Conservation (phyloP, 2,113 vertebrate species). For the Ochotona curzoniae region DNA sequence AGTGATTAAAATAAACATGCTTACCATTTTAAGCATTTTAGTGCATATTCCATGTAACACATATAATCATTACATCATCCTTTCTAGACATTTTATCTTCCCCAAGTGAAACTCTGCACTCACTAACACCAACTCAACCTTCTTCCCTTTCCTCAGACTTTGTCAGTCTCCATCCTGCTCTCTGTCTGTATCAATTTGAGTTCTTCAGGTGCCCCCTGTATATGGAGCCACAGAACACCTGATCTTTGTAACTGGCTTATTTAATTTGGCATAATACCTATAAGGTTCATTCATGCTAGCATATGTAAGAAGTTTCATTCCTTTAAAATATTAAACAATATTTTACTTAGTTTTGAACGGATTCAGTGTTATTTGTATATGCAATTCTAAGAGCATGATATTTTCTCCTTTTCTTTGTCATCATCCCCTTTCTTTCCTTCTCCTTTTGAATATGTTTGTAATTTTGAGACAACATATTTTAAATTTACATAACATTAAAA, state of each 20-base stretch:
- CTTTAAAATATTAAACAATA: background rate
- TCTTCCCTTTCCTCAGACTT: background rate
- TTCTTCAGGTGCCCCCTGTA: background rate
- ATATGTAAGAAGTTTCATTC: background rate
- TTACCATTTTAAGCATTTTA: background rate
- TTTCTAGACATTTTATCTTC: background rate
- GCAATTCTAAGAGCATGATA: too few relatives aligned
- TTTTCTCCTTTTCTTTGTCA: too few relatives aligned
- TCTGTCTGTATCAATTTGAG: background rate
- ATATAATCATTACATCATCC: background rate
- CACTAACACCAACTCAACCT: background rate
- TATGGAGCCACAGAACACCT: background rate
- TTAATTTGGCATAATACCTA: background rate
- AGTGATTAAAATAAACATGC: background rate
- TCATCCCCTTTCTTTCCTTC: too few relatives aligned
- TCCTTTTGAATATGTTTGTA: too few relatives aligned
- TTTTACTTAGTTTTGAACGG: background rate
- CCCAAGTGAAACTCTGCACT: background rate
- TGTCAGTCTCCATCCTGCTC: background rate
- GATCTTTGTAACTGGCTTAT: constrained; percentile 12
- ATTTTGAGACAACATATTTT: too few relatives aligned
- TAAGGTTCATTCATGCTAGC: background rate
- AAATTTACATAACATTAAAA: too few relatives aligned
- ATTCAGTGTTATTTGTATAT: too few relatives aligned
- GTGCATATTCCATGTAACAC: background rate